Evolutionary conservation across 2,797 vertebrate species (phyloP), one percentile per base, ranked within the genome.

Genomic region (Acanthurus leucopareius): DNA sequence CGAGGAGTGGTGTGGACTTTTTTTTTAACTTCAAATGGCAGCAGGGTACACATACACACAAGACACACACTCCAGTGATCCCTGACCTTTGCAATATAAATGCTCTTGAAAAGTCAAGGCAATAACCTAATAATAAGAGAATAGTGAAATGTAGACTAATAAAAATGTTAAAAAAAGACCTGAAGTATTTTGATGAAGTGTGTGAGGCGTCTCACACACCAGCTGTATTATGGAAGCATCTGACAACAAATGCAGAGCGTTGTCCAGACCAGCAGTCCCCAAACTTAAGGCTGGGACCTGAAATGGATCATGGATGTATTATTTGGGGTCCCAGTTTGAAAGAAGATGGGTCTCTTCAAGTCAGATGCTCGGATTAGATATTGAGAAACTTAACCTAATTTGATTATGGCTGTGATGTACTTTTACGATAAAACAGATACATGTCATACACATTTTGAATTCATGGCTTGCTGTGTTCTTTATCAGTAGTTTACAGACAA

Each of bases 61-160:
- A 51, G 64, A 35, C 25, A 69, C 22, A 86, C 69, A 69, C 58
- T 4, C 22, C 38, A 61, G 59, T 67, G 58, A 75, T 73, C 20
- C 45, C 57, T 68, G 62, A 69, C 65, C 51, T 70, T 69, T 75
- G 52, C 17, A 44, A 59, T 70, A 53, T 69, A 71, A 75, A 73
- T 58, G 49, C 10, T 45, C 44, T 53, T 10, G 67, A 53, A 40
- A 10, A 75, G 35, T 59, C 45, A 40, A 56, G 19, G 35, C 10
- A 48, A 49, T 44, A 52, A 56, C 5, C 28, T 40, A 73, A 2
- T 48, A 19, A 2, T 52, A 25, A 62, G 28, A 52, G 69, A 74
- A 20, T 2, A 16, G 17, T 48, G 1, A 3, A 2, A 44, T 10
- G 10, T 3, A 13, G 2, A 44, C 14, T 28, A 61, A n/a, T 57